Conservation (phyloP, 1,140 invertebrate genomes). For the Halesus radiatus region DNA sequence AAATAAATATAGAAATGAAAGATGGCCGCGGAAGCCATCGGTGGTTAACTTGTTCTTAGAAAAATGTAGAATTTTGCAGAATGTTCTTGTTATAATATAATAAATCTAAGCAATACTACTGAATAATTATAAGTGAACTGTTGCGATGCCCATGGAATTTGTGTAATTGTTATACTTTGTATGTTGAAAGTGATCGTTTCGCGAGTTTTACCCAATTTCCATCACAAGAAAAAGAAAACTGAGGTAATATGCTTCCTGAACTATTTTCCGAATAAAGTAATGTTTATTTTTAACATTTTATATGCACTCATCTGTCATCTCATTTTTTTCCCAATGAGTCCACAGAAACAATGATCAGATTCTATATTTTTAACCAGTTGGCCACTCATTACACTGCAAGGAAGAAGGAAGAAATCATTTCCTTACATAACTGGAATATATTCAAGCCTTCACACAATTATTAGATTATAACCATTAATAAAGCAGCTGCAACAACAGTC, state of each 20-base stretch:
- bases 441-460: not conserved
- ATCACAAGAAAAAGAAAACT: conserved; percentile 43
- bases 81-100: conserved; percentile 23
- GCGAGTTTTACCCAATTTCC: conserved; percentile 37
- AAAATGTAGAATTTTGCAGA: conserved; percentile 39
- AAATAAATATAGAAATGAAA: conserved; percentile 42
- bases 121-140: conserved; percentile 29
- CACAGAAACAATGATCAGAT: not conserved
- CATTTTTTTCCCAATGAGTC: conserved; percentile 1
- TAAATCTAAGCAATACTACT: conserved; percentile 27
- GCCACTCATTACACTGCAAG: not conserved
- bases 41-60: conserved; percentile 5
- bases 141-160: conserved; percentile 10
- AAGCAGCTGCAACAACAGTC: not conserved
- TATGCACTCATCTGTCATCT: not conserved
- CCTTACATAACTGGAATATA: conserved; percentile 32
- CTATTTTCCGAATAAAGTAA: not conserved
- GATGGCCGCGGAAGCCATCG: conserved; percentile 39
- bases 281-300: conserved; percentile 24
- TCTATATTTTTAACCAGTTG: conserved; percentile 23
- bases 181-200: conserved; percentile 42
- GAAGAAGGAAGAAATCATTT: not conserved
- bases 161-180: conserved; percentile 33
- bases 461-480: not conserved
- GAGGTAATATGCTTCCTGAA: conserved; percentile 29